Evolutionary conservation across 2,797 vertebrate genomes (phyloP).

Genomic region (Darevskia nairensis): DNA sequence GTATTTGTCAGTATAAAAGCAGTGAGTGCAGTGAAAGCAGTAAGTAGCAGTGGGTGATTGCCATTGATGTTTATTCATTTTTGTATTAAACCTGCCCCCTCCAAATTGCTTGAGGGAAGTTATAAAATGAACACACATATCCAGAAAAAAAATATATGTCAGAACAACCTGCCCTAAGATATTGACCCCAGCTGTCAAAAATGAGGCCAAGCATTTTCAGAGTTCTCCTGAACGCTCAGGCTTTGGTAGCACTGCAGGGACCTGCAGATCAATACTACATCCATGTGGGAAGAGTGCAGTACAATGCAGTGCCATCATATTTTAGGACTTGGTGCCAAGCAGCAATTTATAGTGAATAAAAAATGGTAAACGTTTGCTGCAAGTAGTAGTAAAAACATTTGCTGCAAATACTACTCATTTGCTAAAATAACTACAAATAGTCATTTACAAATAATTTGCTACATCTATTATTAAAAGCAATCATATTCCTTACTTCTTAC

Average conservation of each 20-base stretch:
- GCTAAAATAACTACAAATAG: no score
- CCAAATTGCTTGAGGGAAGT: background rate
- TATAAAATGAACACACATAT: background rate
- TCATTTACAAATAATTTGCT: background rate
- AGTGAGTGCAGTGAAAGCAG: background rate
- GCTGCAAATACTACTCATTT: no score
- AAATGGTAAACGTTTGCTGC: background rate
- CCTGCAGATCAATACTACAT: background rate
- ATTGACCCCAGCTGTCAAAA: background rate
- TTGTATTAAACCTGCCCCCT: background rate
- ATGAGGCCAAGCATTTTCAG: no score
- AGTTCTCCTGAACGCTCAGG: background rate
- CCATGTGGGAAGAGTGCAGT: background rate
- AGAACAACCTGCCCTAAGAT: background rate
- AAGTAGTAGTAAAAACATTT: background rate
- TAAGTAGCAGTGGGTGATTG: background rate
- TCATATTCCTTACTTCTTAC: background rate
- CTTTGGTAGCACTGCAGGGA: background rate
- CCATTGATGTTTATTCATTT: background rate
- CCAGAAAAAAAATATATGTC: background rate
- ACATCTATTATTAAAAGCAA: background rate
- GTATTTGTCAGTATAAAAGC: constrained; percentile 10
- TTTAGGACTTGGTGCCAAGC: background rate
- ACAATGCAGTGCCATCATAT: background rate
- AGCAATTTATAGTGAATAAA: background rate